These are phyloP conservation scores for Coptotermes formosanus DNA, from an alignment of 1,140 invertebrate genomes.

Conservation along the genomic window DNA sequence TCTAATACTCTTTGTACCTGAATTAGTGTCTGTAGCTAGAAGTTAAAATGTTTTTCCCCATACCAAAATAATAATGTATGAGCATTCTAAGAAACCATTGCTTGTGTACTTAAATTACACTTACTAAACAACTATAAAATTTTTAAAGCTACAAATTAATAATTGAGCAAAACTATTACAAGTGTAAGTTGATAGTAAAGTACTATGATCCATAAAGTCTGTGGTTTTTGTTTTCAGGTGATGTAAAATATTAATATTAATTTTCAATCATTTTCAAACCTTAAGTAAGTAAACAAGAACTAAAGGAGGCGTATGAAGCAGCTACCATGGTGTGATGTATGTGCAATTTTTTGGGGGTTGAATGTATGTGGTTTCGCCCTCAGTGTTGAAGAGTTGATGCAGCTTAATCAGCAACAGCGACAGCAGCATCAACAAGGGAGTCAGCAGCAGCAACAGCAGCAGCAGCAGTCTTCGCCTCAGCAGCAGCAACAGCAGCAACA, in stretches of 20 bases:
- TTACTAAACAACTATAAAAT: neutral
- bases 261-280: neutral
- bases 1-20: too few relatives aligned
- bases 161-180: neutral
- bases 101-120: neutral
- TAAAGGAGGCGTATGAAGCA: neutral
- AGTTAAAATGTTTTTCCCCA: neutral
- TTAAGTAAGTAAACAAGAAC: neutral
- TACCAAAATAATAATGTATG: neutral
- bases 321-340: neutral
- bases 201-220: neutral
- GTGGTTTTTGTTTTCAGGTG: neutral
- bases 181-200: neutral
- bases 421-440: slow-evolving; percentile 23
- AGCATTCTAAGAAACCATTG: neutral
- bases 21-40: neutral
- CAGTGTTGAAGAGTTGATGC: slow-evolving; percentile 34
- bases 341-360: neutral
- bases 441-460: slow-evolving; percentile 28
- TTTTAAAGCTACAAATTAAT: neutral
- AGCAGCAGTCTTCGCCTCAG: neutral
- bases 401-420: slow-evolving; percentile 28
- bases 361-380: slow-evolving; percentile 25
- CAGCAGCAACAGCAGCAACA: slow-evolving; percentile 23
- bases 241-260: neutral